Evolutionary conservation across 2,113 vertebrate genomes (phyloP).

Genomic region (Podilymbus podiceps): DNA sequence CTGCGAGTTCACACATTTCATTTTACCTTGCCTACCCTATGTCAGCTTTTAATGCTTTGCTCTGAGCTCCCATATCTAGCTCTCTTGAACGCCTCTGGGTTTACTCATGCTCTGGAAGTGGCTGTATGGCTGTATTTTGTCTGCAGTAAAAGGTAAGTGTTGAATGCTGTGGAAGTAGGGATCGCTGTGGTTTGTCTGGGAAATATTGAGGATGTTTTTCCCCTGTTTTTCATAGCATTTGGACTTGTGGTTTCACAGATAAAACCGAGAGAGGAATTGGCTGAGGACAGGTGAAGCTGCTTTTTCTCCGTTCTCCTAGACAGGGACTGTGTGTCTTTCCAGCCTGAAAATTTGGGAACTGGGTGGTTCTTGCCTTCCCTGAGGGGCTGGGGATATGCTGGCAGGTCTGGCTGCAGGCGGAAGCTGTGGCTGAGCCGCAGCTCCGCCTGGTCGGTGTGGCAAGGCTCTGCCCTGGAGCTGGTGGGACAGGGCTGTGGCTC

Average conservation of each 20-base stretch:
- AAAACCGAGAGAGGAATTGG: neutral
- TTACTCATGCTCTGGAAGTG: neutral
- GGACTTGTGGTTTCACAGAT: rapidly evolving
- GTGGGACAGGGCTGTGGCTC: neutral
- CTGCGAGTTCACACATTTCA: rapidly evolving
- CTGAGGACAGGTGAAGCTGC: neutral
- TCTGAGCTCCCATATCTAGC: neutral
- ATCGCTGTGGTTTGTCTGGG: neutral
- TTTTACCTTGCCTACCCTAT: neutral
- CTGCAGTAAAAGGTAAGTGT: neutral
- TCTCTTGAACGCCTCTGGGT: neutral
- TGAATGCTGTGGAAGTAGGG: neutral
- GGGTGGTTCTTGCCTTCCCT: neutral
- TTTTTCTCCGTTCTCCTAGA: neutral
- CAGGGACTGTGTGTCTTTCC: neutral
- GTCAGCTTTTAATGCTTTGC: neutral
- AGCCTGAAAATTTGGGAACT: neutral
- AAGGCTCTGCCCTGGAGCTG: neutral
- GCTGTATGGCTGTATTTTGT: neutral
- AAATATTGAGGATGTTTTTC: neutral
- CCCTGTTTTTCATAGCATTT: neutral
- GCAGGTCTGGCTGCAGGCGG: neutral
- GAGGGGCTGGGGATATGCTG: neutral
- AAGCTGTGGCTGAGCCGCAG: neutral
- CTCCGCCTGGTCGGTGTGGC: rapidly evolving